A percentile compares a stretch with the other conserved stretches of the same genome.
Conservation (phyloP, 2,113 vertebrate genomes). For the Apodemus speciosus region DNA sequence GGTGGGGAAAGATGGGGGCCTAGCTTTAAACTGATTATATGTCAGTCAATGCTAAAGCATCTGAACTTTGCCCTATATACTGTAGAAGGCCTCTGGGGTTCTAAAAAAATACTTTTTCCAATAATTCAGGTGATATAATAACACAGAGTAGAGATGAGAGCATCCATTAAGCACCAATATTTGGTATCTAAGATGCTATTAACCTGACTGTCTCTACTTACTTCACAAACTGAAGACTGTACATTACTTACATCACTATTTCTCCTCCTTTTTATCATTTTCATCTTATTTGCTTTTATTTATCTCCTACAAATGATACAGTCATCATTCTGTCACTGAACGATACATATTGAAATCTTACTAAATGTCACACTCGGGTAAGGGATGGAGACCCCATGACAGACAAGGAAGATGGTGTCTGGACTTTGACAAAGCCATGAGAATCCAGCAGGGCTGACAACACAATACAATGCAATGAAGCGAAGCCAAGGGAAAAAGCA, state of each 20-base stretch:
- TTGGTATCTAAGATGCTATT: background rate
- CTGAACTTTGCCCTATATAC: background rate
- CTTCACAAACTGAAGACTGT: background rate
- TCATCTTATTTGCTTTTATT: background rate
- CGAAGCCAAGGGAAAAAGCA: background rate
- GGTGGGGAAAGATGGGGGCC: background rate
- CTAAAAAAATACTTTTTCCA: background rate
- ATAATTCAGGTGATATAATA: background rate
- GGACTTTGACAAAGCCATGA: background rate
- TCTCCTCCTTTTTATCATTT: background rate
- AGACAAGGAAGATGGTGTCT: background rate
- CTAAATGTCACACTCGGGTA: background rate
- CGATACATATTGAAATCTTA: background rate
- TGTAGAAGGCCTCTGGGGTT: background rate
- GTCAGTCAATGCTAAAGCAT: background rate
- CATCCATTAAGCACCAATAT: background rate
- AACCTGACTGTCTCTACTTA: background rate
- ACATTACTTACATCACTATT: background rate
- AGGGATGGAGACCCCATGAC: background rate
- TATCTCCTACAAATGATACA: background rate
- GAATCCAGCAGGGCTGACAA: background rate
- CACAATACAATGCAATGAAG: background rate
- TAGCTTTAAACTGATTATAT: background rate
- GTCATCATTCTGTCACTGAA: slow-evolving; percentile 15
- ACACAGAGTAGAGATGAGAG: background rate